These are phyloP conservation scores for Lydus trimaculatus DNA, from an alignment of 2,888 invertebrate genomes.

Conservation along the genomic window DNA sequence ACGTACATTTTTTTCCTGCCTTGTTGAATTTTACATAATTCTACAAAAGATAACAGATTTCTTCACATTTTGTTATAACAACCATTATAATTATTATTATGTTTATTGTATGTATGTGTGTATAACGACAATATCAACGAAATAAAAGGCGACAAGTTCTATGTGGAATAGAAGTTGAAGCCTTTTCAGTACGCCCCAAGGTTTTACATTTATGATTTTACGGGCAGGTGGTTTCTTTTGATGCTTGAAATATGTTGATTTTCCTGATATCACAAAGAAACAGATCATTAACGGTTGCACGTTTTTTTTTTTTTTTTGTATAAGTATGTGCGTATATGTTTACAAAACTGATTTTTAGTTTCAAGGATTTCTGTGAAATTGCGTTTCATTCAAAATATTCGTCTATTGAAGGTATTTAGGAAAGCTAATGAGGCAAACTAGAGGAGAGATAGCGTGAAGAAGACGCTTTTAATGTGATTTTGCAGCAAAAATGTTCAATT, in stretches of 20 bases:
- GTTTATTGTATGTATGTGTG: not conserved
- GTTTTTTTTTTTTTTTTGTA: not conserved
- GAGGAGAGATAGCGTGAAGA: not conserved
- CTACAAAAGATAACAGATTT: not conserved
- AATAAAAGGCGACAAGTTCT: not conserved
- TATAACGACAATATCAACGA: too few species aligned
- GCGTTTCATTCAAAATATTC: not conserved
- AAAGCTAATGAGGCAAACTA: not conserved
- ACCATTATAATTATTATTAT: not conserved
- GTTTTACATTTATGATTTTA: not conserved
- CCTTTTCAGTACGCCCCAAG: not conserved
- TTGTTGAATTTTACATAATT: not conserved
- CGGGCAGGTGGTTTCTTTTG: not conserved
- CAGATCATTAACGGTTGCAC: not conserved
- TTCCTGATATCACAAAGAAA: not conserved
- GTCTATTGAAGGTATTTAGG: not conserved
- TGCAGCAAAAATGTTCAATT: too few species aligned
- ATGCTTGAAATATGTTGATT: not conserved
- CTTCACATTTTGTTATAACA: not conserved
- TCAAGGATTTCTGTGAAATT: not conserved
- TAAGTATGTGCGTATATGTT: not conserved
- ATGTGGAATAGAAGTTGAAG: not conserved
- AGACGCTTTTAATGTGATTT: too few species aligned
- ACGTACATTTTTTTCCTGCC: not conserved
- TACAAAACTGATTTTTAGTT: not conserved